phyloP scores from a whole-genome alignment of 2,888 invertebrate species.

The Acanthoscelides obtectus region DNA sequence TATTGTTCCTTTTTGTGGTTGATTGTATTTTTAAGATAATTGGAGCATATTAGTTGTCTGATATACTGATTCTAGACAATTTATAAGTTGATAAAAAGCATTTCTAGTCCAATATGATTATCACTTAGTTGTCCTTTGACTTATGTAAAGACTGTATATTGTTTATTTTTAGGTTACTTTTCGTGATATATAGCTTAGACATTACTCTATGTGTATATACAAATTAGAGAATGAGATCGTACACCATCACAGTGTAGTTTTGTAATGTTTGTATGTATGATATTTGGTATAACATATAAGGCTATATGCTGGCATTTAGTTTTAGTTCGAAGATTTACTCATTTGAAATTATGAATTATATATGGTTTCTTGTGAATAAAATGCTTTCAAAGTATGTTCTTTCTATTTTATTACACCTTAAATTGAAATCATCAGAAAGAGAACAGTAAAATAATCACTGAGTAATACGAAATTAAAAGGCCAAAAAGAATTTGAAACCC shows the following conservation, averaged over 20 bases:
- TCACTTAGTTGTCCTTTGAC: slow-evolving; percentile 16
- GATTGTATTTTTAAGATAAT: slow-evolving; percentile 9
- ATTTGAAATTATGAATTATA: background rate
- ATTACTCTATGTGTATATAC: slow-evolving; percentile 22
- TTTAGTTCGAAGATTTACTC: slow-evolving; percentile 3
- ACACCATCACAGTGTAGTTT: slow-evolving; percentile 25
- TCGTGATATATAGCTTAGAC: slow-evolving; percentile 26
- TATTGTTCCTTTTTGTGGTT: slow-evolving; percentile 1
- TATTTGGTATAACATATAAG: background rate
- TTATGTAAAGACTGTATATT: slow-evolving; percentile 26
- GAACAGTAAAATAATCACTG: no score
- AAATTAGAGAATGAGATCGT: slow-evolving; percentile 7
- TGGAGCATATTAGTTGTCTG: slow-evolving; percentile 8
- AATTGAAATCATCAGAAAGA: no score
- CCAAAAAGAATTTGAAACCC: no score
- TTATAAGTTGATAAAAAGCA: slow-evolving; percentile 22
- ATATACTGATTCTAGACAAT: slow-evolving; percentile 11
- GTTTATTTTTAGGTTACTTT: slow-evolving; percentile 24
- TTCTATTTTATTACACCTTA: no score
- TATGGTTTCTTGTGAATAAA: slow-evolving; percentile 18
- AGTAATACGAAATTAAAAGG: no score
- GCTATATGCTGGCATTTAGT: slow-evolving; percentile 1
- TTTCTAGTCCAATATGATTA: slow-evolving; percentile 25
- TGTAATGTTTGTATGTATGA: slow-evolving; percentile 28
- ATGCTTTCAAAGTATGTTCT: slow-evolving; percentile 11